Evolutionary conservation across 2,888 invertebrate genomes (phyloP), one percentile per base, ranked within the genome.

Genomic region (Habroteleia sp.): DNA sequence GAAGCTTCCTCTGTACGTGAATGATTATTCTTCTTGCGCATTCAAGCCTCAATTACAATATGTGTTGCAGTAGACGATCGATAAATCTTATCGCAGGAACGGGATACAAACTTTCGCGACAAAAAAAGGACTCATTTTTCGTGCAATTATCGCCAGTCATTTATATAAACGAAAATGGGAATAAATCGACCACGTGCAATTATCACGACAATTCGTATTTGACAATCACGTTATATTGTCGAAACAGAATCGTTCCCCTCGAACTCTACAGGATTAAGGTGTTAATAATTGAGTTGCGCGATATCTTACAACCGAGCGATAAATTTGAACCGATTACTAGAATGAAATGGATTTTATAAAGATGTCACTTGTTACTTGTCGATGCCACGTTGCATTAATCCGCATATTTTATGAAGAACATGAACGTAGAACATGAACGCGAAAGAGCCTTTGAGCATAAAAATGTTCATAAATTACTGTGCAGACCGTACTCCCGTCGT

Each of bases 1-100:
- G 41, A 62, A 54, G 66, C 58, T 52, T 41, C 33, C 37, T 65
- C 44, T 29, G 35, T 42, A 39, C 60, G 50, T 33, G 58, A 68
- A 65, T 50, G 65, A 73, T 73, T 62, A 58, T 63, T 54, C 42
- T 65, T 42, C 50, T 48, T 50, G 63, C 56, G 50, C 56, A 42
- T 54, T 58, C 72, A 73, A 73, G 72, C 72, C 41, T 73, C 65
- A 52, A 52, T 72, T 72, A 65, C 63, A 60, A 66, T 54, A 56
- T 72, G 58, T 39, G 31, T 44, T 73, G 44, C 16, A 39, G 41
- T 58, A 44, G 50, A 65, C 37, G 35, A 35, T 63, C 39, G 50
- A 63, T 72, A 63, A 72, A 72, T 56, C 58, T 63, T 63, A 72
- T 63, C 71, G 62, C 54, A 63, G 71, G 58, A 56, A 58, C 46